phyloP scores from a whole-genome alignment of 2,797 vertebrate genomes.

The Sebastes umbrosus region DNA sequence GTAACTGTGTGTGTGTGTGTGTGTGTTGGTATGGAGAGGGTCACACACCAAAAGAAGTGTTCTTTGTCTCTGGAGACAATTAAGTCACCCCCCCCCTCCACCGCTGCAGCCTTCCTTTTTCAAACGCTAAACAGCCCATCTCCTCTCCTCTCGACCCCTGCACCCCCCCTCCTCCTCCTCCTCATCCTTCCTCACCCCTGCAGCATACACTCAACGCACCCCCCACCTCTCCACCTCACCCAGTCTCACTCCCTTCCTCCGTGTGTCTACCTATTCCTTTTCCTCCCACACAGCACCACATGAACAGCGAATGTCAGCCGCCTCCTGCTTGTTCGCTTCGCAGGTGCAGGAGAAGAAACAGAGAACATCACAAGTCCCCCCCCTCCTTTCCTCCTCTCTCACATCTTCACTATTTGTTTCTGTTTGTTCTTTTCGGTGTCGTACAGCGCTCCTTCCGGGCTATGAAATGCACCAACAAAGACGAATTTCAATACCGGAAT shows the following conservation, averaged over 20 bases:
- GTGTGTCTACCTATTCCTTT: not conserved
- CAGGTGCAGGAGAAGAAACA: not conserved
- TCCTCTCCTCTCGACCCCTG: constrained; percentile 41
- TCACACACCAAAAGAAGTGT: constrained; percentile 45
- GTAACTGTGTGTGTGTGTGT: constrained; percentile 7
- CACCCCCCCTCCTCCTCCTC: not conserved
- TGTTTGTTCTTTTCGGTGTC: not conserved
- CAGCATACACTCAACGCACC: not conserved
- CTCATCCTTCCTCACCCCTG: constrained; percentile 10
- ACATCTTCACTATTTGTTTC: not conserved
- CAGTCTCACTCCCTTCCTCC: not conserved
- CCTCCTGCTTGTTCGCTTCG: not conserved
- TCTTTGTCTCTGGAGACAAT: constrained; percentile 67
- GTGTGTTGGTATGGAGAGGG: constrained; percentile 26
- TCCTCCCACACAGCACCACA: constrained; percentile 21
- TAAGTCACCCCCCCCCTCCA: constrained; percentile 4
- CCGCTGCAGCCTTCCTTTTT: constrained; percentile 29
- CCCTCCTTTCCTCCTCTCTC: not conserved
- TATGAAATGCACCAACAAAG: not conserved
- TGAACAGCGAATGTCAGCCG: not conserved
- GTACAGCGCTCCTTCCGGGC: not conserved
- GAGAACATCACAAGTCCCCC: not conserved
- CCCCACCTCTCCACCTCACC: not conserved
- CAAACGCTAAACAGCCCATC: constrained; percentile 49
- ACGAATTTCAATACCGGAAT: not conserved